These are phyloP conservation scores for Symphodus melops DNA, from an alignment of 2,113 vertebrate genomes.

Conservation along the genomic window DNA sequence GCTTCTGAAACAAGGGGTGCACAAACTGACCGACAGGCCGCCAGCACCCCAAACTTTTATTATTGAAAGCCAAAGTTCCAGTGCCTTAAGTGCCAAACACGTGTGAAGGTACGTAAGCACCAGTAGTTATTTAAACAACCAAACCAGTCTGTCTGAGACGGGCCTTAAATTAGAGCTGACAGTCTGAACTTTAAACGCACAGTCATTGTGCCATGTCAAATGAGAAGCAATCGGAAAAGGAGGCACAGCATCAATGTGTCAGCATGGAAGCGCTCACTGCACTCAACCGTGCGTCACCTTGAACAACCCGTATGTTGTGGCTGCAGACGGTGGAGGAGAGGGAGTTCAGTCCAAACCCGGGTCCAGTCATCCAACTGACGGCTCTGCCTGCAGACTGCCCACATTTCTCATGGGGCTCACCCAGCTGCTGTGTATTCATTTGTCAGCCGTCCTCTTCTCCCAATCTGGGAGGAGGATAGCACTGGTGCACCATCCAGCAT, in stretches of 20 bases:
- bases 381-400: conserved; percentile 31
- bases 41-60: neutral
- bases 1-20: neutral
- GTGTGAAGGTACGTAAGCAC: neutral
- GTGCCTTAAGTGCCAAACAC: neutral
- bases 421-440: conserved; percentile 54
- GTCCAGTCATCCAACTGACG: conserved; percentile 35
- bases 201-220: conserved; percentile 61
- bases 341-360: conserved; percentile 28
- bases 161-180: conserved; percentile 63
- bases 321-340: conserved; percentile 17
- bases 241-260: conserved; percentile 53
- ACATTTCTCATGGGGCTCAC: conserved; percentile 27
- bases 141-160: conserved; percentile 14
- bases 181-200: conserved; percentile 71
- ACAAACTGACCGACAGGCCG: too few relatives aligned
- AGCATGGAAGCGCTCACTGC: conserved; percentile 40
- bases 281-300: conserved; percentile 45
- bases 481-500: conserved; percentile 3
- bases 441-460: conserved; percentile 47
- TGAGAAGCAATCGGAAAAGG: conserved; percentile 29
- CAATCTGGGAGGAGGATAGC: conserved; percentile 15
- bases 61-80: neutral
- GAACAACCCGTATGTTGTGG: conserved; percentile 39
- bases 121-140: conserved; percentile 15